Evolutionary conservation across 1,140 invertebrate genomes (phyloP).

Genomic region (Aporrectodea caliginosa): DNA sequence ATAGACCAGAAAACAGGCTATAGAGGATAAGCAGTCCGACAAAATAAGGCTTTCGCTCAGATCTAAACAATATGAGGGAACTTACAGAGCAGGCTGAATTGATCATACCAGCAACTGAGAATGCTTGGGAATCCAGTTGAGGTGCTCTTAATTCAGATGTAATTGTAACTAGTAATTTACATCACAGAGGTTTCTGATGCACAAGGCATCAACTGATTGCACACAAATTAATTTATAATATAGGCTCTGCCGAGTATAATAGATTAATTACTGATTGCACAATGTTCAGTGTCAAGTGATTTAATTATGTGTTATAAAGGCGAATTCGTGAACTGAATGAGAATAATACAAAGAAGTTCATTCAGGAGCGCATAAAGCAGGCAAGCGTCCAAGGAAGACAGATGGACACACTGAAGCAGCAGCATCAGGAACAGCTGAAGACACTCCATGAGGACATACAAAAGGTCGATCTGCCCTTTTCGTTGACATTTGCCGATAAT

Average conservation of each 20-base stretch:
- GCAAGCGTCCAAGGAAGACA: slow-evolving; percentile 88
- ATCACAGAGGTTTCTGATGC: not conserved
- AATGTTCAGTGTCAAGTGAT: no score
- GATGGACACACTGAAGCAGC: slow-evolving; percentile 85
- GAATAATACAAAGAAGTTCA: slow-evolving; percentile 98
- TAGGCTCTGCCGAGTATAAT: not conserved
- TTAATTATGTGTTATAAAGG: slow-evolving; percentile 44
- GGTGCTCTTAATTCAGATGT: not conserved
- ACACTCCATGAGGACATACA: slow-evolving; percentile 85
- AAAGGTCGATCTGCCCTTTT: no score
- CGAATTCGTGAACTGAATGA: slow-evolving; percentile 87
- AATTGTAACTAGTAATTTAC: not conserved
- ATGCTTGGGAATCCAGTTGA: not conserved
- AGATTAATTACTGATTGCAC: not conserved
- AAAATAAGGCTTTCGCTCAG: no score
- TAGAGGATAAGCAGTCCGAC: no score
- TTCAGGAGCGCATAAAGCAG: slow-evolving; percentile 86
- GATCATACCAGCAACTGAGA: no score
- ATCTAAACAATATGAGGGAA: no score
- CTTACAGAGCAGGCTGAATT: no score
- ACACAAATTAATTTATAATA: not conserved
- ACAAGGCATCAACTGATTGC: not conserved
- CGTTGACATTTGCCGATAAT: no score
- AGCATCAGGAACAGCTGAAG: slow-evolving; percentile 87
- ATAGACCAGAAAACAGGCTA: no score